A percentile compares a stretch with the other conserved stretches of the same genome.
These are phyloP conservation scores for Antheraea yamamai DNA, from an alignment of 2,888 invertebrate species.

Conservation along the genomic window DNA sequence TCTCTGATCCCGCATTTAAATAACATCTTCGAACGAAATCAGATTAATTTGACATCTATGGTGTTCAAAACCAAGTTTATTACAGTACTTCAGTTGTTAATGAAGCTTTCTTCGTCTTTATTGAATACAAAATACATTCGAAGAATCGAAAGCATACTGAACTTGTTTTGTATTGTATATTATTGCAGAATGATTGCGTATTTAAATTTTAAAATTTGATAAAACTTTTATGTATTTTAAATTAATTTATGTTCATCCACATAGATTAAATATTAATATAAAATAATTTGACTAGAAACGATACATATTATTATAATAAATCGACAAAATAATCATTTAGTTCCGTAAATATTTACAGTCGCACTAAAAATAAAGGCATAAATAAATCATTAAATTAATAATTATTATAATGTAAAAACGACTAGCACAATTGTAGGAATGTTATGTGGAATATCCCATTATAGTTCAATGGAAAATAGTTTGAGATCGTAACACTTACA, in stretches of 20 bases:
- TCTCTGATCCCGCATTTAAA: neutral
- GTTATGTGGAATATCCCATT: slow-evolving; percentile 16
- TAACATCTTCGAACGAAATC: neutral
- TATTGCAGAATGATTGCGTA: neutral
- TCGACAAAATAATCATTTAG: slow-evolving; percentile 58
- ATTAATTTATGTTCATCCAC: slow-evolving; percentile 44
- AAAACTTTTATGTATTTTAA: slow-evolving; percentile 26
- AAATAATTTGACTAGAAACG: slow-evolving; percentile 80
- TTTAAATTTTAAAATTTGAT: neutral
- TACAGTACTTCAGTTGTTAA: neutral
- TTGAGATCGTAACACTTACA: slow-evolving; percentile 16
- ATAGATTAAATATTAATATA: slow-evolving; percentile 60
- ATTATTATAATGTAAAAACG: slow-evolving; percentile 20
- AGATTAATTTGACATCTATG: neutral
- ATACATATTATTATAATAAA: slow-evolving; percentile 58
- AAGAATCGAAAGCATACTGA: neutral
- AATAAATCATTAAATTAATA: slow-evolving; percentile 13
- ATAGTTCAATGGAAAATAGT: slow-evolving; percentile 3
- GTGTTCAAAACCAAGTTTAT: neutral
- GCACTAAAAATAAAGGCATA: slow-evolving; percentile 49
- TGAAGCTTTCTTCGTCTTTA: neutral
- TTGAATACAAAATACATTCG: neutral
- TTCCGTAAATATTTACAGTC: slow-evolving; percentile 64
- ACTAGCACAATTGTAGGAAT: slow-evolving; percentile 26
- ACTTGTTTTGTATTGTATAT: neutral